Percentiles rank a stretch among this genome's conserved stretches.
phyloP scores from a whole-genome alignment of 2,888 invertebrate genomes.

The Stenichneumon culpator region DNA sequence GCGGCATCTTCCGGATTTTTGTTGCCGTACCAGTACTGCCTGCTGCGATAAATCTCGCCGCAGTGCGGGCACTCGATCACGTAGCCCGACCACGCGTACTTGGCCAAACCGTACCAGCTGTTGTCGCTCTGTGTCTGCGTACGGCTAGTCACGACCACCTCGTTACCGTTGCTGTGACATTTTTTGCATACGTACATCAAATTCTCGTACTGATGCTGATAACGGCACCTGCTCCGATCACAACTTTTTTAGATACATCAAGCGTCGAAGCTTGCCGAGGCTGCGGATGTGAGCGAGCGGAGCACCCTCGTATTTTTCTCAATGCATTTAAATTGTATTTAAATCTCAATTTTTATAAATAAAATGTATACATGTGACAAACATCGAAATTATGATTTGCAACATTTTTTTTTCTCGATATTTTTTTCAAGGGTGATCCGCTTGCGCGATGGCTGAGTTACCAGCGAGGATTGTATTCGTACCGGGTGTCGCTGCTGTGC shows the following conservation, averaged over 20 bases:
- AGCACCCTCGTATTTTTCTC: background rate
- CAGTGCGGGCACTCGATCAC: constrained; percentile 92
- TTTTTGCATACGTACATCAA: constrained; percentile 88
- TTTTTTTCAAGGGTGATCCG: background rate
- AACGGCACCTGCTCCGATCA: constrained; percentile 85
- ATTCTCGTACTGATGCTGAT: constrained; percentile 92
- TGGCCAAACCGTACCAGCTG: constrained; percentile 89
- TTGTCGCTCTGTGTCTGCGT: constrained; percentile 84
- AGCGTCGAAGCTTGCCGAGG: constrained; percentile 8
- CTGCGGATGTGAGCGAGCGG: background rate
- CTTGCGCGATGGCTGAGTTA: background rate
- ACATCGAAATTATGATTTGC: background rate
- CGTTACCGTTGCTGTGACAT: constrained; percentile 88
- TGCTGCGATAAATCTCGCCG: constrained; percentile 90
- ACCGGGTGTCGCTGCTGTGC: constrained; percentile 86
- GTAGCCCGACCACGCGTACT: constrained; percentile 92
- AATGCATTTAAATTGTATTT: background rate
- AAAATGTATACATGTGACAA: too few relatives aligned
- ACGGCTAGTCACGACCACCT: constrained; percentile 87
- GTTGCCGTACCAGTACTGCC: constrained; percentile 94
- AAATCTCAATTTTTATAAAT: too few relatives aligned
- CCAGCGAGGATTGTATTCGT: constrained; percentile 17
- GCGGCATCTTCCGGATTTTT: constrained; percentile 90
- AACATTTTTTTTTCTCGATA: background rate
- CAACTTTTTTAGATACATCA: constrained; percentile 48